A percentile compares a stretch with the other conserved stretches of the same genome.
phyloP scores from a whole-genome alignment of 2,888 invertebrate species.

The Leptinotarsa peninsularis region DNA sequence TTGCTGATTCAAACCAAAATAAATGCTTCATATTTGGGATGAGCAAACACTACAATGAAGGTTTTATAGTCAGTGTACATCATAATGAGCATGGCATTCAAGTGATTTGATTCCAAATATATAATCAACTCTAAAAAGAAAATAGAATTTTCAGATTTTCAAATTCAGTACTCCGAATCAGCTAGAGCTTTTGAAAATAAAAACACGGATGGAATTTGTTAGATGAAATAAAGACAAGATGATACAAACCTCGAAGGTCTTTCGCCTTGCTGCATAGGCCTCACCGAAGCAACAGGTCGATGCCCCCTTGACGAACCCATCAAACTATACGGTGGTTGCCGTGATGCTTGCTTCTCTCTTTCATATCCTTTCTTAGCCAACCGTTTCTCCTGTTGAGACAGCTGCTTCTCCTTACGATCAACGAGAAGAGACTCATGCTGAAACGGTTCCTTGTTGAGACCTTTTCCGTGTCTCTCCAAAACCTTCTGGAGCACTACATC shows the following conservation, averaged over 20 bases:
- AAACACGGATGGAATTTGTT: too few relatives aligned
- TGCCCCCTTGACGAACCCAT: slow-evolving; percentile 56
- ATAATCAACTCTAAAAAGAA: too few relatives aligned
- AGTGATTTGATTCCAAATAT: too few relatives aligned
- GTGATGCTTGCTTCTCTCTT: slow-evolving; percentile 86
- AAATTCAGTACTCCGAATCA: too few relatives aligned
- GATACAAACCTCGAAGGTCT: slow-evolving; percentile 49
- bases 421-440: slow-evolving; percentile 95
- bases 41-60: too few relatives aligned
- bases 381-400: slow-evolving; percentile 93
- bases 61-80: too few relatives aligned
- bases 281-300: slow-evolving; percentile 72
- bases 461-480: slow-evolving; percentile 72
- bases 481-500: slow-evolving; percentile 87
- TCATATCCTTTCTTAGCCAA: slow-evolving; percentile 94
- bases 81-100: too few relatives aligned
- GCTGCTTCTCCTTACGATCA: slow-evolving; percentile 93
- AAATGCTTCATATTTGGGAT: too few relatives aligned
- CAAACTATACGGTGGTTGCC: slow-evolving; percentile 60
- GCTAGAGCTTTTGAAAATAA: too few relatives aligned
- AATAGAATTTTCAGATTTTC: too few relatives aligned
- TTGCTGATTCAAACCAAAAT: too few relatives aligned
- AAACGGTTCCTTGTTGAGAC: slow-evolving; percentile 87
- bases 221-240: too few relatives aligned
- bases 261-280: slow-evolving; percentile 80